A percentile compares a stretch with the other conserved stretches of the same genome.
Conservation (phyloP, 1,140 invertebrate species). For the Drosophila seguyi region DNA sequence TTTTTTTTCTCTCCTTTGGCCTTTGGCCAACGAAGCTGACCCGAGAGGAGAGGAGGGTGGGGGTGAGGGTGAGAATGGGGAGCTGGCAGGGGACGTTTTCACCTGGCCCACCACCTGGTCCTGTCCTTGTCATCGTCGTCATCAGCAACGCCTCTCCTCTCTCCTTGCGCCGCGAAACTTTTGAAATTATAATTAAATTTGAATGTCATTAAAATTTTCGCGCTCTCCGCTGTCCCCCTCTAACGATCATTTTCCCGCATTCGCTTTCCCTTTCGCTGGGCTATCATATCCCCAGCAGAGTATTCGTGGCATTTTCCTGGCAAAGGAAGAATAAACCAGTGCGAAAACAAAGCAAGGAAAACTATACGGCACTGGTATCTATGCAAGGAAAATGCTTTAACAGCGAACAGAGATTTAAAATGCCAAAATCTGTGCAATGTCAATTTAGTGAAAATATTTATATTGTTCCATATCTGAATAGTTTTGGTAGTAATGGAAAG, state of each 20-base stretch:
- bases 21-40: slow-evolving; percentile 60
- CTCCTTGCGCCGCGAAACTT: slow-evolving; percentile 55
- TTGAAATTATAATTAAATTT: slow-evolving; percentile 83
- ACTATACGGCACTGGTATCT: slow-evolving; percentile 18
- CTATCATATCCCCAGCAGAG: slow-evolving; percentile 46
- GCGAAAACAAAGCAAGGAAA: slow-evolving; percentile 19
- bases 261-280: slow-evolving; percentile 1
- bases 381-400: not conserved
- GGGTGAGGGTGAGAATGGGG: not conserved
- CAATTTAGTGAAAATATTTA: slow-evolving; percentile 2
- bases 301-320: slow-evolving; percentile 33
- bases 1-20: slow-evolving; percentile 45
- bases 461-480: not conserved
- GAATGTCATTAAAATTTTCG: slow-evolving; percentile 82
- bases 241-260: not conserved
- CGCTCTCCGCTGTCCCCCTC: slow-evolving; percentile 27
- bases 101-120: slow-evolving; percentile 56
- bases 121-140: slow-evolving; percentile 71
- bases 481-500: not conserved
- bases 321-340: slow-evolving; percentile 17
- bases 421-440: not conserved
- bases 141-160: slow-evolving; percentile 29
- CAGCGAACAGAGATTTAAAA: not conserved
- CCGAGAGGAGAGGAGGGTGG: slow-evolving; percentile 3
- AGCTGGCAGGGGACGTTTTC: slow-evolving; percentile 19